Conservation (phyloP, 2,888 invertebrate genomes). For the Encarsia formosa region DNA sequence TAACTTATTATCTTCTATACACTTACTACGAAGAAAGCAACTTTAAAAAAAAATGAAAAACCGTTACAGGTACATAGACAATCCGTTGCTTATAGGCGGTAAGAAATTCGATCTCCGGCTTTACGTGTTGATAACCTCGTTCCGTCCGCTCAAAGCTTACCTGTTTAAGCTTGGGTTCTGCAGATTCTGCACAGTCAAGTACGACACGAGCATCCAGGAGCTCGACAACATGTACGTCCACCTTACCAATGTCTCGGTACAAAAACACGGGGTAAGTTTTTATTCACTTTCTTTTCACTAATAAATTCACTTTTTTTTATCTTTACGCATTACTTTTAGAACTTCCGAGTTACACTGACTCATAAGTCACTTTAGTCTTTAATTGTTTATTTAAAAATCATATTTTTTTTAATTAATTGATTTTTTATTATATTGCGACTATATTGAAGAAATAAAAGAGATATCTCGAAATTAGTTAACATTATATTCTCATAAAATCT, state of each 20-base stretch:
- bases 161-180: conserved; percentile 90
- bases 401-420: too few relatives aligned
- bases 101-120: conserved; percentile 93
- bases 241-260: conserved; percentile 95
- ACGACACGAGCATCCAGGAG: conserved; percentile 83
- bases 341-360: too few relatives aligned
- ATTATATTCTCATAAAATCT: too few relatives aligned
- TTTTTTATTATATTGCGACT: too few relatives aligned
- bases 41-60: background rate
- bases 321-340: too few relatives aligned
- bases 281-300: too few relatives aligned
- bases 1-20: conserved; percentile 32
- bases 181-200: conserved; percentile 93
- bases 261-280: conserved; percentile 80
- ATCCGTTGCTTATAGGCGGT: conserved; percentile 90
- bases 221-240: conserved; percentile 92
- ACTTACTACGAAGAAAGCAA: background rate
- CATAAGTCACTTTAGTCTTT: too few relatives aligned
- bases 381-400: too few relatives aligned
- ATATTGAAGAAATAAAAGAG: too few relatives aligned
- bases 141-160: conserved; percentile 89
- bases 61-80: conserved; percentile 74
- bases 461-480: too few relatives aligned
- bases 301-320: too few relatives aligned
- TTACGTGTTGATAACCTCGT: conserved; percentile 90